Base-by-base conservation (phyloP, 1,140 invertebrate species). In the Sycophaga agraensis region DNA sequence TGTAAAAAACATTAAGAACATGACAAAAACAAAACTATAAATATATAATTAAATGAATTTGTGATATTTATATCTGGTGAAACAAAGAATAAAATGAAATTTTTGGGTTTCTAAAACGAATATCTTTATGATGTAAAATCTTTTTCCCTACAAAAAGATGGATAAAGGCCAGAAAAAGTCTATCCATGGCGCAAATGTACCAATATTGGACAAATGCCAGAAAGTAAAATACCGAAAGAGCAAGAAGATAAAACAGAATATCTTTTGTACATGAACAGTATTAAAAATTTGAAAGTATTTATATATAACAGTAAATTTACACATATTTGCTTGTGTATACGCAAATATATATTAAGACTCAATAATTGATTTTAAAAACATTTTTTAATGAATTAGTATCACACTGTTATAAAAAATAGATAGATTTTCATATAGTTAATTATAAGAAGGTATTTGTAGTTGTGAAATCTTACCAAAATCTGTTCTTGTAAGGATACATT, bases 401-500 rank as follows among this genome's bases (percentile, higher is more conserved):
- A n/a, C n/a, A n/a, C n/a, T n/a, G n/a, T n/a, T n/a, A n/a, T n/a
- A n/a, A n/a, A n/a, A n/a, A n/a, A n/a, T 7, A 2, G 31, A 19
- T 1, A 1, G 16, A 50, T 50, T 16, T 19, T 22, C 17, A 37
- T 37, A 28, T 35, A 28, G 9, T 48, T 22, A 34, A 16, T 37
- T n/a, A n/a, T n/a, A n/a, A n/a, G n/a, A n/a, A n/a, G n/a, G n/a
- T n/a, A n/a, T n/a, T n/a, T n/a, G 26, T n/a, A 54, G 5, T 37
- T 2, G 17, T 19, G 16, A 43, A 48, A 53, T 68, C 80, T 86
- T 84, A 93, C 91, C 95, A 86, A 94, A 96, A 85, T 98, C 96
- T 83, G 91, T 89, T 84, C 95, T 88, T 70, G 95, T 97, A 69
- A 99, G 87, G 73, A 99, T 98, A 79, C 96, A 98, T 84, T 99